Evolutionary conservation across 2,797 vertebrate species (phyloP).

Genomic region (Aldrovandia affinis): DNA sequence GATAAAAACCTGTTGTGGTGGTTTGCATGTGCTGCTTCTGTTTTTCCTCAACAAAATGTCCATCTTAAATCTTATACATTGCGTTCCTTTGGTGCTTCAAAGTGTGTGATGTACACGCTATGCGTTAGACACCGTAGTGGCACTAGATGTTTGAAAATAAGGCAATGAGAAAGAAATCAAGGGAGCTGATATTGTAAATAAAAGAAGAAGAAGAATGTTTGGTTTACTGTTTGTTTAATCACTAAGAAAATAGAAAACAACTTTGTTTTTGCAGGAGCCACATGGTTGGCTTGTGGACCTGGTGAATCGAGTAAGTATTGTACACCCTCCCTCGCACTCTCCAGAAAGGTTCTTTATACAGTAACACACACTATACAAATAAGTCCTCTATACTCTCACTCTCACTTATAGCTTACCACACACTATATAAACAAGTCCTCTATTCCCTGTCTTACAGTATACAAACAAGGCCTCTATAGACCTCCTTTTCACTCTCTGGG

Average conservation of each 20-base stretch:
- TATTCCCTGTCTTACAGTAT: background rate
- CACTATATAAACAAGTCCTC: background rate
- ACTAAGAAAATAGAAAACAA: background rate
- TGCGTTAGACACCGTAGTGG: background rate
- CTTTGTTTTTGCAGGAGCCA: constrained; percentile 79
- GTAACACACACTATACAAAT: background rate
- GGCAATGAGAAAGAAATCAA: background rate
- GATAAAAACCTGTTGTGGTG: background rate
- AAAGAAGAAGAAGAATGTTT: background rate
- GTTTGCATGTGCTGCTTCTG: background rate
- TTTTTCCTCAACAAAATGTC: background rate
- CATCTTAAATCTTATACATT: no score
- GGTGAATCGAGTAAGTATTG: constrained; percentile 88
- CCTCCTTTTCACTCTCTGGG: no score
- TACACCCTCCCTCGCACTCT: constrained; percentile 22
- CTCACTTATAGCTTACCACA: background rate
- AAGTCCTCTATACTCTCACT: background rate
- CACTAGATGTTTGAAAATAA: background rate
- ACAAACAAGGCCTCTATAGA: background rate
- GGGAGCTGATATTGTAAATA: background rate
- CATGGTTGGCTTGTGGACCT: constrained; percentile 99
- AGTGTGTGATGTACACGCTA: no score
- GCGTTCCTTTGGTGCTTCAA: no score
- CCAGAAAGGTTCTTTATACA: background rate
- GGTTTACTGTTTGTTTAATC: background rate